Evolutionary conservation across 2,888 invertebrate genomes (phyloP).

Genomic region (Volucella inflata): DNA sequence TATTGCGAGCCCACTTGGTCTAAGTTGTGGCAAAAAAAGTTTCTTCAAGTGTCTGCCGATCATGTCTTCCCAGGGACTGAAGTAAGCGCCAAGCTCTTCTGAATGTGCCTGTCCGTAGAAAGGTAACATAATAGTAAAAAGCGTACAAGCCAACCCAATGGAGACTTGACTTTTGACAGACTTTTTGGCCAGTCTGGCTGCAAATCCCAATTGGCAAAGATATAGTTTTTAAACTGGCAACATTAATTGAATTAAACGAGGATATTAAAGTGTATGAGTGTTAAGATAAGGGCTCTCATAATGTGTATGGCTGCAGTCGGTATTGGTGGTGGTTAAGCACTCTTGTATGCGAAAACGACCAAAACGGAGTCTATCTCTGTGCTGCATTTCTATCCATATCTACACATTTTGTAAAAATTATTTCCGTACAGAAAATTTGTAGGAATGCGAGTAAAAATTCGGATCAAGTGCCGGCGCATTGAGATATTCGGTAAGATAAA

Average conservation of each 20-base stretch:
- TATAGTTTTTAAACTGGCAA: slow-evolving; percentile 24
- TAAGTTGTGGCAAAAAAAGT: no score
- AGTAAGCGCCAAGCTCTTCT: no score
- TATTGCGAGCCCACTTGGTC: no score
- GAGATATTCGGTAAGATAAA: slow-evolving; percentile 82
- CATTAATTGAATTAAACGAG: slow-evolving; percentile 35
- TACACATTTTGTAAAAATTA: no score
- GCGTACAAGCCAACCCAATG: no score
- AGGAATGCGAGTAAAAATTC: slow-evolving; percentile 81
- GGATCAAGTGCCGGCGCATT: slow-evolving; percentile 80
- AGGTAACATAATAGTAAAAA: no score
- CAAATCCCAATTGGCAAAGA: slow-evolving; percentile 55
- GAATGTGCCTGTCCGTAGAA: no score
- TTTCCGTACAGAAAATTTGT: neutral
- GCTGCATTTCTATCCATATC: neutral
- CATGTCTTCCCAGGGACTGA: no score
- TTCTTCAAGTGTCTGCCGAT: no score
- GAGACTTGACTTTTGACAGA: no score
- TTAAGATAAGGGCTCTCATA: slow-evolving; percentile 21
- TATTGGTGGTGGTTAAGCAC: slow-evolving; percentile 28
- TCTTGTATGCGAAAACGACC: neutral
- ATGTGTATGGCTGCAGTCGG: slow-evolving; percentile 18
- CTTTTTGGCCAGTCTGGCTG: slow-evolving; percentile 47
- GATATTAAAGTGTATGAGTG: slow-evolving; percentile 23
- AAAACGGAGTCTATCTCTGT: neutral